Conservation (phyloP, 2,888 invertebrate genomes). For the Chydorus sphaericus region DNA sequence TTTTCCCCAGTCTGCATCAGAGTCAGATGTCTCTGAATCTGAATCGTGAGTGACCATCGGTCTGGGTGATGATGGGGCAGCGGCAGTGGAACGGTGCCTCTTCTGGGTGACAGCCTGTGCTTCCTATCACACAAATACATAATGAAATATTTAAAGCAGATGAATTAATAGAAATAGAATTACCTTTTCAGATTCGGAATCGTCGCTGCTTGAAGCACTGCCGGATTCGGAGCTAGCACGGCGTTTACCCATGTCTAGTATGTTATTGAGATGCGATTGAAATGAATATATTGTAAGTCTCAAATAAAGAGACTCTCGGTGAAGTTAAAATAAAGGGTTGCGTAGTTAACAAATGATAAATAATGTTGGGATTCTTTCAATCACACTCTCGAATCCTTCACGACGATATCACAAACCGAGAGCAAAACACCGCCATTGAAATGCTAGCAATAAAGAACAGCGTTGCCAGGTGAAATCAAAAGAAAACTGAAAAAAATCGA, state of each 20-base stretch:
- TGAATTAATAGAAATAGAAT: slow-evolving; percentile 11
- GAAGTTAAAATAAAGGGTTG: too few relatives aligned
- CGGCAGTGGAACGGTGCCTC: slow-evolving; percentile 28
- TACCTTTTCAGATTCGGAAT: slow-evolving; percentile 64
- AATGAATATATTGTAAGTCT: too few relatives aligned
- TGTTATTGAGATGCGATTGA: too few relatives aligned
- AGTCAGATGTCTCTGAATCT: slow-evolving; percentile 37
- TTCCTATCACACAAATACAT: slow-evolving; percentile 11
- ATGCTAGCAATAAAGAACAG: background rate
- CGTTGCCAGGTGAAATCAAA: background rate
- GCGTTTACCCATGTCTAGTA: slow-evolving; percentile 1
- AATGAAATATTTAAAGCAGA: background rate
- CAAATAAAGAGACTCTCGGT: too few relatives aligned
- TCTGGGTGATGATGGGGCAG: slow-evolving; percentile 22
- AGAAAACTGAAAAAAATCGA: too few relatives aligned
- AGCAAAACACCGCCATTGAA: background rate
- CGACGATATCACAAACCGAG: background rate
- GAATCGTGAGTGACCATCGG: slow-evolving; percentile 26
- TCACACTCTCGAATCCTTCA: too few relatives aligned
- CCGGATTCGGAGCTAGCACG: background rate
- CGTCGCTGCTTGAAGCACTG: slow-evolving; percentile 34
- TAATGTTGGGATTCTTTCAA: too few relatives aligned
- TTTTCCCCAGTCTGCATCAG: slow-evolving; percentile 35
- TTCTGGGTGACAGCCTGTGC: too few relatives aligned
- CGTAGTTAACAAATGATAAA: too few relatives aligned